Conservation (phyloP, 2,888 invertebrate genomes). For the Athrips mouffetella region DNA sequence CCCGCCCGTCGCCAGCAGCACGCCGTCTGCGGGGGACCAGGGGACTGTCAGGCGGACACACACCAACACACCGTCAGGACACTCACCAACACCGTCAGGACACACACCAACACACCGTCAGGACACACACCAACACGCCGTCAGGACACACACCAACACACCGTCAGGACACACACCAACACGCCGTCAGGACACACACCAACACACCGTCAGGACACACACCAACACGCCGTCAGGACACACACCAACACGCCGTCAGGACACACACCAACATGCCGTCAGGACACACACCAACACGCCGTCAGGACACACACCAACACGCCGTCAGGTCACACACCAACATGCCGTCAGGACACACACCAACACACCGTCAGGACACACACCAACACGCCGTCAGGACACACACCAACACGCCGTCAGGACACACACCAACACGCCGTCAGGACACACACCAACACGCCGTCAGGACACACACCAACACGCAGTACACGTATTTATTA, state of each 20-base stretch:
- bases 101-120: too few species aligned
- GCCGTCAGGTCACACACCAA: conserved; percentile 60
- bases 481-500: too few species aligned
- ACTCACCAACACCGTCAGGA: neutral
- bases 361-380: neutral
- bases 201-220: neutral
- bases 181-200: conserved; percentile 72
- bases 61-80: neutral
- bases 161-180: conserved; percentile 76
- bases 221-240: too few species aligned
- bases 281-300: conserved; percentile 83
- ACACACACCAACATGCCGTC: too few species aligned
- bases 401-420: too few species aligned
- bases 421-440: too few species aligned
- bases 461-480: conserved; percentile 79
- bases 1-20: conserved; percentile 81
- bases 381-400: too few species aligned
- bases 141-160: conserved; percentile 84
- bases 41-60: too few species aligned
- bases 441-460: conserved; percentile 84
- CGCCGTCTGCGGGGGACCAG: conserved; percentile 79
- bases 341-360: neutral
- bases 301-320: conserved; percentile 81
- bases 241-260: too few species aligned
- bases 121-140: too few species aligned